Evolutionary conservation across 1,140 invertebrate genomes (phyloP), one percentile per base, ranked within the genome.

Genomic region (Physella acuta): DNA sequence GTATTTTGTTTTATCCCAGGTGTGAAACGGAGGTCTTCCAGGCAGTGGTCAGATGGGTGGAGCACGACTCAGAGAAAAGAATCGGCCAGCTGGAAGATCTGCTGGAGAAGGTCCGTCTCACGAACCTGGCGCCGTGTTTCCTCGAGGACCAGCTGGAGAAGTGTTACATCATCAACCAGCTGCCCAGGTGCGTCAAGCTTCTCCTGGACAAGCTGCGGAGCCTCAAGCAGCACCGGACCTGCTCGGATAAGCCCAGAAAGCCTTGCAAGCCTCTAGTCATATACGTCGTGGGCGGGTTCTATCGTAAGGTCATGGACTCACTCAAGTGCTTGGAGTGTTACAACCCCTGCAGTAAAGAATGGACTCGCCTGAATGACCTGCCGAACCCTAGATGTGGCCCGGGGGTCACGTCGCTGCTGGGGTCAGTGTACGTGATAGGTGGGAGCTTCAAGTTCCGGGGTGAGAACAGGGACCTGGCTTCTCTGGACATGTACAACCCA

Each of bases 101-200:
- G 74, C 84, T 97, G 30, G 90, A 90, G 77, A 92, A 91, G 0
- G 93, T 95, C 2, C 88, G 94, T 2, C 95, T 93, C 80, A 93
- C 95, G 79, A 94, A 93, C 84, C 87, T 97, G 16, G 93, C 93
- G 20, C 94, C 94, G 0, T 91, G 89, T 74, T 97, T 96, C 83
- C 87, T 97, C 8, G 91, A 92, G 73, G 92, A 94, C 67, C 93
- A 96, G 85, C 93, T 97, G 89, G 93, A 90, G 75, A 93, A 92
- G 75, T 96, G 94, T 84, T 90, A 92, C 55, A 88, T 95, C 2
- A 82, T 97, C 30, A 75, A 78, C 56, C 93, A 93, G 28, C 81
- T 92, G 20, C 93, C 93, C 0, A 92, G 93, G 2, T 96, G 94
- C 79, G 88, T 91, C 55, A 93, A 94, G 82, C 95, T 95, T 82